Evolutionary conservation across 2,888 invertebrate genomes (phyloP).

Genomic region (Drosophila atripex): DNA sequence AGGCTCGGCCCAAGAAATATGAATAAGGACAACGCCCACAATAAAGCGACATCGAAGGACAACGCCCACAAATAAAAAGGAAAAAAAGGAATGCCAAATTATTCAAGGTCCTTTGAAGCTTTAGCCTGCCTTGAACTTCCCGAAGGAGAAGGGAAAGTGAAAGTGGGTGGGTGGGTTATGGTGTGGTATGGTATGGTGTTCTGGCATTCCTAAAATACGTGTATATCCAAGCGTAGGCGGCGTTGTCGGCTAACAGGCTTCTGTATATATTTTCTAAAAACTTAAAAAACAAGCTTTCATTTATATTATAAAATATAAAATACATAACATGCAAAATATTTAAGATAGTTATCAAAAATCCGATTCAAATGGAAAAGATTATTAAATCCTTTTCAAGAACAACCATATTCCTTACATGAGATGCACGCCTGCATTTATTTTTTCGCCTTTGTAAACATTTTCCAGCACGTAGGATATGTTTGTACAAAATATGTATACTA

Average conservation of each 20-base stretch:
- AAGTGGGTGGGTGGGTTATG: constrained; percentile 33
- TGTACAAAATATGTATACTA: background rate
- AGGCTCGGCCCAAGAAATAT: constrained; percentile 44
- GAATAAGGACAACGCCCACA: constrained; percentile 21
- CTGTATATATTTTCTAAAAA: constrained; percentile 57
- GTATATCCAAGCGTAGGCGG: constrained; percentile 48
- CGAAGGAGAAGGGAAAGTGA: constrained; percentile 55
- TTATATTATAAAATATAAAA: background rate
- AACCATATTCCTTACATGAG: background rate
- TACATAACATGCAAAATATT: background rate
- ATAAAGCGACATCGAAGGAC: constrained; percentile 30
- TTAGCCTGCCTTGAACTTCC: constrained; percentile 67
- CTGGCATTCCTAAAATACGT: constrained; percentile 10
- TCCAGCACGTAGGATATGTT: no score
- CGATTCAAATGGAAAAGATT: no score
- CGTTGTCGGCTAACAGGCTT: constrained; percentile 12
- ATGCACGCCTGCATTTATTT: constrained; percentile 5
- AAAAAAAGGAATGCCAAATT: constrained; percentile 19
- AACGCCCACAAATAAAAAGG: constrained; percentile 60
- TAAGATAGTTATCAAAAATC: no score
- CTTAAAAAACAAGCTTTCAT: constrained; percentile 52
- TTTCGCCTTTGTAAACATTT: constrained; percentile 1
- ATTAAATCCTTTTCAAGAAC: background rate
- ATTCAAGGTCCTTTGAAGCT: constrained; percentile 63
- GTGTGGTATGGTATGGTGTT: background rate